A percentile compares a stretch with the other conserved stretches of the same genome.
Evolutionary conservation across 2,888 invertebrate species (phyloP).

Genomic region (Oeneis ivallda): DNA sequence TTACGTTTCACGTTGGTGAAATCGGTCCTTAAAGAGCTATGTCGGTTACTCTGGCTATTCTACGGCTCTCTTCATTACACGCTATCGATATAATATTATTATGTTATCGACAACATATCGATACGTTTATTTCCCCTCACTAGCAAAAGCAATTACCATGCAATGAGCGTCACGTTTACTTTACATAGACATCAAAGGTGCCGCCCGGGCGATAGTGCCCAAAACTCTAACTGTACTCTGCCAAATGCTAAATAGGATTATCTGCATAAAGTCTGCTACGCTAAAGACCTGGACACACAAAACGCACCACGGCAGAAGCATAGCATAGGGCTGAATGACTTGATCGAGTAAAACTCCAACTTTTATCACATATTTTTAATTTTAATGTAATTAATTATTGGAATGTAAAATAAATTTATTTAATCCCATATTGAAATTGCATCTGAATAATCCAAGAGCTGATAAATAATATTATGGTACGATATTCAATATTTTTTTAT

Average conservation of each 20-base stretch:
- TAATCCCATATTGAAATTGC: slow-evolving; percentile 11
- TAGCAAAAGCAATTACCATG: slow-evolving; percentile 40
- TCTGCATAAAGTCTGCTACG: neutral
- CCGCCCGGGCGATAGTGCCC: slow-evolving; percentile 57
- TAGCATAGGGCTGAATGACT: too few relatives aligned
- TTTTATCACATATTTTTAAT: neutral
- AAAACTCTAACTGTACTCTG: slow-evolving; percentile 47
- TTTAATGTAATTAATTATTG: neutral
- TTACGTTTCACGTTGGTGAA: too few relatives aligned
- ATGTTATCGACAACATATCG: slow-evolving; percentile 18
- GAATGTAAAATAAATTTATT: slow-evolving; percentile 5
- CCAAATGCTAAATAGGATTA: slow-evolving; percentile 12
- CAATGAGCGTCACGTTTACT: slow-evolving; percentile 66
- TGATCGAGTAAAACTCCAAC: too few relatives aligned
- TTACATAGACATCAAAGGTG: slow-evolving; percentile 66
- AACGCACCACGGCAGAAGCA: neutral
- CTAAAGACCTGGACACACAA: neutral
- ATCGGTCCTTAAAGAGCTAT: too few relatives aligned
- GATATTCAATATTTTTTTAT: too few relatives aligned
- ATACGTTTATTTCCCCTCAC: slow-evolving; percentile 22
- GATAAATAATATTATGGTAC: too few relatives aligned
- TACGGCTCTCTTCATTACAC: too few relatives aligned
- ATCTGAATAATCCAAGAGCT: neutral
- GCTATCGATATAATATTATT: too few relatives aligned
- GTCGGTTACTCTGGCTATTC: too few relatives aligned